Evolutionary conservation across 2,113 vertebrate species (phyloP), one percentile per base, ranked within the genome.

Genomic region (Etia nguti): DNA sequence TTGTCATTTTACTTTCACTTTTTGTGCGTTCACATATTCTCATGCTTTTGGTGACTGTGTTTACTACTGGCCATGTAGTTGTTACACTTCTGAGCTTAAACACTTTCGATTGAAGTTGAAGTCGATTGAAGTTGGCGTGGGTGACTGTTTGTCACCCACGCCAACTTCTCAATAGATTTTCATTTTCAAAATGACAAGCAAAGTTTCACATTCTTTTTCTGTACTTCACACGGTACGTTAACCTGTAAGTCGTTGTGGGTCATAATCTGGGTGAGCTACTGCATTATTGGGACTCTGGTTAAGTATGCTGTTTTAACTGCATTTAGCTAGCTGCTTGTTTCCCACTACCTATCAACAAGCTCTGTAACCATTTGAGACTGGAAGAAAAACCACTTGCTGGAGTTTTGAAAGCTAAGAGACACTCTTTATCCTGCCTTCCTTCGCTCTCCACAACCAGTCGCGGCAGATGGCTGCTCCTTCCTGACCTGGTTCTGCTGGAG

Each of bases 151-250:
- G 31, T 36, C 18, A 65, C 31, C 18, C 18, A n/a, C 20, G 10
- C 10, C 34, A 36, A 5, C 20, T 65, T 38, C 31, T 62, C 59
- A 7, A 62, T 62, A 62, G 31, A 65, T 4, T 65, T 65, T 65
- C 18, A 13, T 36, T 65, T 38, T 65, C 60, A 65, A 20, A 62
- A 6, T 34, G 59, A 62, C 29, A 62, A 62, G 5, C 29, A 36
- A 36, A 20, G 9, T 1, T 38, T 65, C 0, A 0, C 13, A 0
- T 59, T 59, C 8, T 1, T 36, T 38, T 6, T 38, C n/a, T n/a
- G 34, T 22, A 36, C 8, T 65, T 38, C 31, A 65, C 60, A 18
- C 59, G n/a, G 1, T 62, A 36, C 0, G 0, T 15, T 26, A 57
- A 16, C 24, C 0, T 65, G 60, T n/a, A 36, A 65, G 20, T 65